phyloP scores from a whole-genome alignment of 2,888 invertebrate species.

The Amblyjoppa proteus region DNA sequence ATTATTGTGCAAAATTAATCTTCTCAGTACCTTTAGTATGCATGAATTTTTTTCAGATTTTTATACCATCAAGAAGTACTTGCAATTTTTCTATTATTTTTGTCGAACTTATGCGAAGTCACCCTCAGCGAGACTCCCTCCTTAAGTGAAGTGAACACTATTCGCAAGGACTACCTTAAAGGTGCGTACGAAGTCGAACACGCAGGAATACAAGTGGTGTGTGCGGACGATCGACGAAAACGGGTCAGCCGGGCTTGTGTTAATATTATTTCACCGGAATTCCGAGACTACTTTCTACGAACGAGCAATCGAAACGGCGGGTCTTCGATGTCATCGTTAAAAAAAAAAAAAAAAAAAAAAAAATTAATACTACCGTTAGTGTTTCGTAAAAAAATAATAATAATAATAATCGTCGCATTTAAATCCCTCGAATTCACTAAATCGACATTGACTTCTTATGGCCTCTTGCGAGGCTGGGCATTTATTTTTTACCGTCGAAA shows the following conservation, averaged over 20 bases:
- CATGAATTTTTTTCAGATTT: too few species aligned
- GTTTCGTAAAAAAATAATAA: slow-evolving; percentile 4
- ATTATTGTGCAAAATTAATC: too few species aligned
- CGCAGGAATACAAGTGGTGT: background rate
- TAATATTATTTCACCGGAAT: background rate
- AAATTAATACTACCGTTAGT: background rate
- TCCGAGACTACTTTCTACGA: background rate
- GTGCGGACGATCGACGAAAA: background rate
- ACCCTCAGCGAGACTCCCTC: too few species aligned
- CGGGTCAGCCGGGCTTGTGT: background rate
- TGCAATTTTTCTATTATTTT: too few species aligned
- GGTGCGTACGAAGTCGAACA: too few species aligned
- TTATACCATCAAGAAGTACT: too few species aligned
- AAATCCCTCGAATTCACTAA: slow-evolving; percentile 10
- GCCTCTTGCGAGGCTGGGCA: background rate
- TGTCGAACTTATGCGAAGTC: too few species aligned
- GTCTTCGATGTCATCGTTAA: background rate
- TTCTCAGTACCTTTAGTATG: too few species aligned
- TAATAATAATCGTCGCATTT: background rate
- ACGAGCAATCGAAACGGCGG: background rate
- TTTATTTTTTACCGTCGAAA: background rate
- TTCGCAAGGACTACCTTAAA: background rate
- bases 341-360: background rate
- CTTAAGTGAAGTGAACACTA: too few species aligned
- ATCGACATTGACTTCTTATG: slow-evolving; percentile 10